Percentiles rank a stretch among this genome's conserved stretches.
These are phyloP conservation scores for Pedicia rivosa DNA, from an alignment of 2,888 invertebrate genomes.

Conservation along the genomic window DNA sequence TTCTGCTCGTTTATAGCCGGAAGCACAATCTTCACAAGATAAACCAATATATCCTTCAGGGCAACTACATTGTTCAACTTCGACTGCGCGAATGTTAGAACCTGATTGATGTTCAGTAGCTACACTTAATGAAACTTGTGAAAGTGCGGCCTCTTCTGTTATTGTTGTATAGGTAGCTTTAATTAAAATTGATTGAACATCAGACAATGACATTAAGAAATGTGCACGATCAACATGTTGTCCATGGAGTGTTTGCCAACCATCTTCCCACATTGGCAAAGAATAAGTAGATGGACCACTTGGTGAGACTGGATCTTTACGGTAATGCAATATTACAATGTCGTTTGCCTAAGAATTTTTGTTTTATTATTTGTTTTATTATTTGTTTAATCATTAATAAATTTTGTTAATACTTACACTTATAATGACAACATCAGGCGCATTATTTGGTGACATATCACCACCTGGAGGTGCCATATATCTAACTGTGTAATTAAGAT, in stretches of 20 bases:
- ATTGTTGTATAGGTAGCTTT: conserved; percentile 81
- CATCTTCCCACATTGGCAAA: conserved; percentile 70
- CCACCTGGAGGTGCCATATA: conserved; percentile 61
- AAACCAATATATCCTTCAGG: conserved; percentile 65
- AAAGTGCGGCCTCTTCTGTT: conserved; percentile 48
- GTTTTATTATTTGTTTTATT: too few relatives aligned
- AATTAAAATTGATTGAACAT: conserved; percentile 70
- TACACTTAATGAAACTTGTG: conserved; percentile 60
- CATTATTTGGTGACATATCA: conserved; percentile 54
- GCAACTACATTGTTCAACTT: conserved; percentile 76
- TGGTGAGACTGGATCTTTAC: conserved; percentile 44
- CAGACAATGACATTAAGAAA: conserved; percentile 80
- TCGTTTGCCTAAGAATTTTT: conserved; percentile 33
- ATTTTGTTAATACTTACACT: conserved; percentile 42
- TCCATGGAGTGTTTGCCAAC: conserved; percentile 79
- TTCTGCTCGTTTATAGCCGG: conserved; percentile 57
- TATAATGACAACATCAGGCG: conserved; percentile 77
- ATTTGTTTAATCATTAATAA: too few relatives aligned
- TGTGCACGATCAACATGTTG: conserved; percentile 68
- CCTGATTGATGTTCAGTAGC: conserved; percentile 62
- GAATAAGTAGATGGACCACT: conserved; percentile 54
- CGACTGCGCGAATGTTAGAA: conserved; percentile 37
- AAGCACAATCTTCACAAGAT: conserved; percentile 78
- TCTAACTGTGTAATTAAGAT: conserved; percentile 61
- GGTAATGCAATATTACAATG: conserved; percentile 61